Evolutionary conservation across 2,797 vertebrate species (phyloP).

Genomic region (Miichthys miiuy): DNA sequence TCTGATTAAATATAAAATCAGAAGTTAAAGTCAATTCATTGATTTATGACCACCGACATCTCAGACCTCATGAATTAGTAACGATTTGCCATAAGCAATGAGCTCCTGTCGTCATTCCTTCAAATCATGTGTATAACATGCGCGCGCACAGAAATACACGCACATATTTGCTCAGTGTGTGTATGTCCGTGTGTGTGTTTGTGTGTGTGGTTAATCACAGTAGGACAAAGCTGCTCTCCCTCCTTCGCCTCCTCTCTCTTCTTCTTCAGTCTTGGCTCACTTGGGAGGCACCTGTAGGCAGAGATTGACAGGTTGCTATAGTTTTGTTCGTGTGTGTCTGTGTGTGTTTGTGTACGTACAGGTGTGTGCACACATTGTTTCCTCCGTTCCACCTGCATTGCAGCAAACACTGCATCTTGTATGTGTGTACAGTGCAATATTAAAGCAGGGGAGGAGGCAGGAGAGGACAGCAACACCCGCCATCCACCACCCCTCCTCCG

Average conservation of each 20-base stretch:
- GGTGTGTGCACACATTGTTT: slow-evolving; percentile 58
- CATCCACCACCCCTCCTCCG: neutral
- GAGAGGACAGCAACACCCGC: neutral
- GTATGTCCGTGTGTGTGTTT: slow-evolving; percentile 4
- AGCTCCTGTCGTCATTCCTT: neutral
- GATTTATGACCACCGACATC: neutral
- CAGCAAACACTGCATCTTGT: slow-evolving; percentile 46
- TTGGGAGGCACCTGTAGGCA: slow-evolving; percentile 59
- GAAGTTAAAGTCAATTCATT: neutral
- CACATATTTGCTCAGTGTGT: slow-evolving; percentile 2
- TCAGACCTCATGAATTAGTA: neutral
- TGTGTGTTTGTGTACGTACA: slow-evolving; percentile 37
- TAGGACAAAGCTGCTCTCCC: slow-evolving; percentile 41
- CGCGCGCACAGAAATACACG: neutral
- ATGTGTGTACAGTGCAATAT: slow-evolving; percentile 18
- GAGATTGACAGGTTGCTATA: slow-evolving; percentile 52
- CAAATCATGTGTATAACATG: neutral
- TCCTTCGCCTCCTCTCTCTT: slow-evolving; percentile 45
- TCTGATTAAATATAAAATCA: neutral
- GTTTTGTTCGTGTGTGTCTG: slow-evolving; percentile 21
- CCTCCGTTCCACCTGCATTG: slow-evolving; percentile 57
- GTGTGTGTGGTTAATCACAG: slow-evolving; percentile 37
- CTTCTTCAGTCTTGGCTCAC: slow-evolving; percentile 36
- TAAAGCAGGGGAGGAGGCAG: slow-evolving; percentile 27
- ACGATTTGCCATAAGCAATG: neutral